phyloP scores from a whole-genome alignment of 2,888 invertebrate species.

The Synergus laeviventris region DNA sequence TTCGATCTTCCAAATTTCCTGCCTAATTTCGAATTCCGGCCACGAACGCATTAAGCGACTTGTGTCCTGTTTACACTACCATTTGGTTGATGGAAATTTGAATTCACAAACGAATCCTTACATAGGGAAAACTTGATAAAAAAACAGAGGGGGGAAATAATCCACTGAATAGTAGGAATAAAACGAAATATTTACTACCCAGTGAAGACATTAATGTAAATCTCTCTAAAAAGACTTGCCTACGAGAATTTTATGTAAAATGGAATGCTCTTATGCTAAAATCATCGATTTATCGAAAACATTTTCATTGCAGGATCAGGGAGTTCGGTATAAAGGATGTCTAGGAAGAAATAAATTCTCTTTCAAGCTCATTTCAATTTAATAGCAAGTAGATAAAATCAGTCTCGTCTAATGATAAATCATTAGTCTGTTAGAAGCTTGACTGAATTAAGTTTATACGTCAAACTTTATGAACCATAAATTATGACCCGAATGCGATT shows the following conservation, averaged over 20 bases:
- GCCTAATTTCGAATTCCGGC: constrained; percentile 13
- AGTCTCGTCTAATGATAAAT: no score
- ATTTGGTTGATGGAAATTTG: constrained; percentile 25
- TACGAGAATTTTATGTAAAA: background rate
- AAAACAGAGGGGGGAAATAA: constrained; percentile 1
- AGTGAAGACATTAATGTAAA: background rate
- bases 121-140: background rate
- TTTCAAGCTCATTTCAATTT: no score
- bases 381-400: no score
- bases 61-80: constrained; percentile 11
- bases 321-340: no score
- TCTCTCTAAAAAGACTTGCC: background rate
- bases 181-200: constrained; percentile 14
- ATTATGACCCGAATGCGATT: no score
- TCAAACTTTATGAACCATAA: no score
- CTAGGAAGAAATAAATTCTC: no score
- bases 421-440: no score
- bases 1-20: background rate
- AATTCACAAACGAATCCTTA: constrained; percentile 26
- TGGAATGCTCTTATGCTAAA: background rate
- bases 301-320: no score
- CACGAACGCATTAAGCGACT: constrained; percentile 24
- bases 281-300: background rate
- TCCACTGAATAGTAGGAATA: background rate
- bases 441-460: no score